phyloP scores from a whole-genome alignment of 2,797 vertebrate species.

The Distichodus sexfasciatus region DNA sequence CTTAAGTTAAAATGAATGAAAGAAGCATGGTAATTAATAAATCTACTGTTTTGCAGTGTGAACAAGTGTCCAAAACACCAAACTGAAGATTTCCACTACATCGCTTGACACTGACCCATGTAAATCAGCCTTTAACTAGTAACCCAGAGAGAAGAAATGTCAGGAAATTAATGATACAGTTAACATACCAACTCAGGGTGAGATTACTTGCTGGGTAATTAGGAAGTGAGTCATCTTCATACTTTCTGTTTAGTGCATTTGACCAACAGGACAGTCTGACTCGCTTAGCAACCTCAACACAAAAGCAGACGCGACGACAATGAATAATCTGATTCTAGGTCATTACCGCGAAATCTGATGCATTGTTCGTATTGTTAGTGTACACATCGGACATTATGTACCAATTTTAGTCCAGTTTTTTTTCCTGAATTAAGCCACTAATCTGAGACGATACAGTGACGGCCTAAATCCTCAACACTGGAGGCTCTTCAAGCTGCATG shows the following conservation, averaged over 20 bases:
- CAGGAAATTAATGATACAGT: not conserved
- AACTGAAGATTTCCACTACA: too few species aligned
- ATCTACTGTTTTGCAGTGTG: too few species aligned
- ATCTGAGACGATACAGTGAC: not conserved
- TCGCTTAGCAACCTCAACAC: constrained; percentile 1
- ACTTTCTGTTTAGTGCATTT: constrained; percentile 18
- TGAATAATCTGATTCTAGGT: not conserved
- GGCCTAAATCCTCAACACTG: not conserved
- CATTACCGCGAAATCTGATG: not conserved
- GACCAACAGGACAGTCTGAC: not conserved
- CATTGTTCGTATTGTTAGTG: not conserved
- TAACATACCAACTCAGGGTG: not conserved
- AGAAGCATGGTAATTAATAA: too few species aligned
- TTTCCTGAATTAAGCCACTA: not conserved
- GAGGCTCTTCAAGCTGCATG: not conserved
- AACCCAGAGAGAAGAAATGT: too few species aligned
- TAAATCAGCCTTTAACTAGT: too few species aligned
- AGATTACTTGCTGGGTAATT: not conserved
- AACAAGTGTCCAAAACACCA: too few species aligned
- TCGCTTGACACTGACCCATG: too few species aligned
- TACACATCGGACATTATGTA: not conserved
- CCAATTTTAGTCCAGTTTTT: not conserved
- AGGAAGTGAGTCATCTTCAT: constrained; percentile 24
- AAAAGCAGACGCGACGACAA: not conserved
- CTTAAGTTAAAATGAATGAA: too few species aligned